Percentiles rank a stretch among this genome's conserved stretches.
phyloP scores from a whole-genome alignment of 2,113 vertebrate genomes.

The Eupsittula cactorum region DNA sequence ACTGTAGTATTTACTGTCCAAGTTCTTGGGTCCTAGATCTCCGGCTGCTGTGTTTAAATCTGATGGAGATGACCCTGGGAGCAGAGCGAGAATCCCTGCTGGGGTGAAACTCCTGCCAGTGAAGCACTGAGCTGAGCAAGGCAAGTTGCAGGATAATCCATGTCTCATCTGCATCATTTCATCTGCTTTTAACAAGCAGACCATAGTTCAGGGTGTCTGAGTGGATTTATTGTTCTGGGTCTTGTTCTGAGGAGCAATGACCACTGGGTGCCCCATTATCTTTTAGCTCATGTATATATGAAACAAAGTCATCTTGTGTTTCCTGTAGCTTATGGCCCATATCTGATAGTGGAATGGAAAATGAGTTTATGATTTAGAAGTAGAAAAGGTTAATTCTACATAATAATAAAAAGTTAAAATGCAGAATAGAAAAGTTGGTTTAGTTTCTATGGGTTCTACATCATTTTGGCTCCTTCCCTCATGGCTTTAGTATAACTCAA shows the following conservation, averaged over 20 bases:
- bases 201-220: neutral
- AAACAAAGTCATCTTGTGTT: neutral
- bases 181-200: slow-evolving; percentile 25
- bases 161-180: neutral
- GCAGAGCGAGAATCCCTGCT: neutral
- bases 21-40: neutral
- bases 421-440: slow-evolving; percentile 70
- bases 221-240: slow-evolving; percentile 30
- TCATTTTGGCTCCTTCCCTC: slow-evolving; percentile 73
- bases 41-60: neutral
- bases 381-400: slow-evolving; percentile 84
- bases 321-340: neutral
- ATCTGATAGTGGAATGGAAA: slow-evolving; percentile 65
- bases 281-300: neutral
- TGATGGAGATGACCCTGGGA: neutral
- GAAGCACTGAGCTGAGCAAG: neutral
- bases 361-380: slow-evolving; percentile 71
- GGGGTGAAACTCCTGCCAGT: neutral
- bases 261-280: neutral
- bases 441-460: slow-evolving; percentile 76
- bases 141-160: neutral
- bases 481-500: slow-evolving; percentile 69
- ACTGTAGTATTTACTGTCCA: neutral
- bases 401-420: slow-evolving; percentile 78
- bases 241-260: slow-evolving; percentile 50